A percentile compares a stretch with the other conserved stretches of the same genome.
phyloP scores from a whole-genome alignment of 2,797 vertebrate genomes.

The Moxostoma hubbsi region DNA sequence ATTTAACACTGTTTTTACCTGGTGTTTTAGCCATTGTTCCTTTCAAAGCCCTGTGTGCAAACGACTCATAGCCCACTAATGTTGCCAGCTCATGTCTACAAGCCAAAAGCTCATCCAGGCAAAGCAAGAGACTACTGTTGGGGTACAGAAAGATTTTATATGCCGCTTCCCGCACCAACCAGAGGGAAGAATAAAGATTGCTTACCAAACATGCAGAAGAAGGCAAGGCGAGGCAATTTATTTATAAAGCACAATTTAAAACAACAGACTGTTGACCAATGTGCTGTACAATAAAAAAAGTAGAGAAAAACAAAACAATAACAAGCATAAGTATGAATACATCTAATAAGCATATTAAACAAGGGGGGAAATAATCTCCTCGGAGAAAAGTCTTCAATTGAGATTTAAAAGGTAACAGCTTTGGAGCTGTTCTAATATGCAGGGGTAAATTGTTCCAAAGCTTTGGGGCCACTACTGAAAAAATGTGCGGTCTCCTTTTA shows the following conservation, averaged over 20 bases:
- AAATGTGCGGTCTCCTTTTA: too few relatives aligned
- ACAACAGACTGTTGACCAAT: too few relatives aligned
- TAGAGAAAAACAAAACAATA: too few relatives aligned
- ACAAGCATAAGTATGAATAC: too few relatives aligned
- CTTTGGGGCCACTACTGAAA: too few relatives aligned
- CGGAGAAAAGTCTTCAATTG: too few relatives aligned
- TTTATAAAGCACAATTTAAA: neutral
- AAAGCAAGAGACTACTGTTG: conserved; percentile 78
- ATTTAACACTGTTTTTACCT: conserved; percentile 73
- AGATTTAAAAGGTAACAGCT: too few relatives aligned
- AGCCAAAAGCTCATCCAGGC: conserved; percentile 86
- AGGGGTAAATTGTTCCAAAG: too few relatives aligned
- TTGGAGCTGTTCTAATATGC: too few relatives aligned
- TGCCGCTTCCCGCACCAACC: conserved; percentile 91
- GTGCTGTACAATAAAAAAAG: too few relatives aligned
- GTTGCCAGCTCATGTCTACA: conserved; percentile 87
- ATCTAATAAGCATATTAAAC: too few relatives aligned
- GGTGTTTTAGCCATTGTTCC: conserved; percentile 93
- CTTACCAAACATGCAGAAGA: neutral
- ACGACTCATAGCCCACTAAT: conserved; percentile 90
- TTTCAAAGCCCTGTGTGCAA: conserved; percentile 89
- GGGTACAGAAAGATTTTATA: conserved; percentile 95
- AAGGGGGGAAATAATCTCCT: too few relatives aligned
- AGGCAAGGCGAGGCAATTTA: neutral
- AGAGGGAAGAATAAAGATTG: neutral